A percentile compares a stretch with the other conserved stretches of the same genome.
phyloP scores from a whole-genome alignment of 2,888 invertebrate genomes.

The Coenonympha glycerion region DNA sequence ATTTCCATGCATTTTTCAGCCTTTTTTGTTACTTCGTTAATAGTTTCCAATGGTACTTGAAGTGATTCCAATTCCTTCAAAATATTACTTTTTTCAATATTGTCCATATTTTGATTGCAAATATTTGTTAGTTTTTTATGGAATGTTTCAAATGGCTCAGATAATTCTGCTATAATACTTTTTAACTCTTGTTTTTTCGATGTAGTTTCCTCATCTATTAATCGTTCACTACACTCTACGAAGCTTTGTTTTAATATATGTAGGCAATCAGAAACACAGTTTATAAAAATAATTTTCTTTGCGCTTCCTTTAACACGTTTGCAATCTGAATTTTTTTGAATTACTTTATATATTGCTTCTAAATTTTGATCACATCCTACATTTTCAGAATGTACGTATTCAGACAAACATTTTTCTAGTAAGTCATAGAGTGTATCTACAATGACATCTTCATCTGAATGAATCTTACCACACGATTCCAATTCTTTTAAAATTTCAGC shows the following conservation, averaged over 20 bases:
- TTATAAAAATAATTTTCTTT: slow-evolving; percentile 50
- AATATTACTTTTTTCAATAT: not conserved
- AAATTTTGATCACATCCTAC: not conserved
- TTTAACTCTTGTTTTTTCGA: not conserved
- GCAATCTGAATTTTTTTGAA: slow-evolving; percentile 49
- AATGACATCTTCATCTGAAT: slow-evolving; percentile 26
- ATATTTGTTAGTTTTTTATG: not conserved
- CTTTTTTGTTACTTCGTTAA: slow-evolving; percentile 52
- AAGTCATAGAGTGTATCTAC: slow-evolving; percentile 38
- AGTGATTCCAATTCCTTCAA: slow-evolving; percentile 38
- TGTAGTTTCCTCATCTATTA: not conserved
- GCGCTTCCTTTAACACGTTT: slow-evolving; percentile 48
- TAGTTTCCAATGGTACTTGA: slow-evolving; percentile 44
- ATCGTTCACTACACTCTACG: not conserved
- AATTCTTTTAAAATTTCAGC: slow-evolving; percentile 21
- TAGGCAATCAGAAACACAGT: slow-evolving; percentile 57
- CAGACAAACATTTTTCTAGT: slow-evolving; percentile 35
- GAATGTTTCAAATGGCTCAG: not conserved
- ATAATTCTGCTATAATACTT: not conserved
- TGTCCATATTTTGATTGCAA: not conserved
- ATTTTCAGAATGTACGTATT: slow-evolving; percentile 16
- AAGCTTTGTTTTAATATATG: slow-evolving; percentile 41
- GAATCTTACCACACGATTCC: slow-evolving; percentile 5
- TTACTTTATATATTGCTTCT: slow-evolving; percentile 37
- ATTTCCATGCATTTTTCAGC: slow-evolving; percentile 50